phyloP scores from a whole-genome alignment of 2,888 invertebrate species.

The Homarus gammarus region DNA sequence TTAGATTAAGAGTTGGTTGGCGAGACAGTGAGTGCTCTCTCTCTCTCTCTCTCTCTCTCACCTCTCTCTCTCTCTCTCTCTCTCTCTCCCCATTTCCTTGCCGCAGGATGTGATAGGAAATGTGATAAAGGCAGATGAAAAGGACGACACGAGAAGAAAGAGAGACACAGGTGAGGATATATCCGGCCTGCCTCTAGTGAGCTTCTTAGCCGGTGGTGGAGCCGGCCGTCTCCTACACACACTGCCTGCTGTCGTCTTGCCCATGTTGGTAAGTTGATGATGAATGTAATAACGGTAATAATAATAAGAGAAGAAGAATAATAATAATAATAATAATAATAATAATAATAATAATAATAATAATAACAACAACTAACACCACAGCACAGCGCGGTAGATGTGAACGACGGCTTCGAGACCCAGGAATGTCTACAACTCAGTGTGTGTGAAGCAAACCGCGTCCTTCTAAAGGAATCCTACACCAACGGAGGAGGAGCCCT shows the following conservation, averaged over 20 bases:
- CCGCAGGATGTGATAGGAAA: constrained; percentile 25
- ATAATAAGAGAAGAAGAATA: no score
- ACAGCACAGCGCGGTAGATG: constrained; percentile 45
- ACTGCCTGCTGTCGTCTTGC: constrained; percentile 33
- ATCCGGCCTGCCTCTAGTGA: background rate
- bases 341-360: background rate
- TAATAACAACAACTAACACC: background rate
- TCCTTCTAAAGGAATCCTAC: background rate
- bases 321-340: constrained; percentile 8
- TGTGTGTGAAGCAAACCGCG: constrained; percentile 36
- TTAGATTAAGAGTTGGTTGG: no score
- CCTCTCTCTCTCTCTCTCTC: no score
- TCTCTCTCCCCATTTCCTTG: no score
- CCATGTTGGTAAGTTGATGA: constrained; percentile 38
- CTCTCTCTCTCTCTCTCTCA: background rate
- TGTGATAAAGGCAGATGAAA: constrained; percentile 4
- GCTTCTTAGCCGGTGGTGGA: background rate
- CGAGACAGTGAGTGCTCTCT: no score
- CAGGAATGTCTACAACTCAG: constrained; percentile 16
- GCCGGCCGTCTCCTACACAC: constrained; percentile 12
- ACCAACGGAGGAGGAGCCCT: background rate
- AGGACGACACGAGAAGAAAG: background rate
- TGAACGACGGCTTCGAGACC: constrained; percentile 19
- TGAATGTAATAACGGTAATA: no score
- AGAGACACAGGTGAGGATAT: constrained; percentile 3